Evolutionary conservation across 2,888 invertebrate genomes (phyloP).

Genomic region (Cryptus armator): DNA sequence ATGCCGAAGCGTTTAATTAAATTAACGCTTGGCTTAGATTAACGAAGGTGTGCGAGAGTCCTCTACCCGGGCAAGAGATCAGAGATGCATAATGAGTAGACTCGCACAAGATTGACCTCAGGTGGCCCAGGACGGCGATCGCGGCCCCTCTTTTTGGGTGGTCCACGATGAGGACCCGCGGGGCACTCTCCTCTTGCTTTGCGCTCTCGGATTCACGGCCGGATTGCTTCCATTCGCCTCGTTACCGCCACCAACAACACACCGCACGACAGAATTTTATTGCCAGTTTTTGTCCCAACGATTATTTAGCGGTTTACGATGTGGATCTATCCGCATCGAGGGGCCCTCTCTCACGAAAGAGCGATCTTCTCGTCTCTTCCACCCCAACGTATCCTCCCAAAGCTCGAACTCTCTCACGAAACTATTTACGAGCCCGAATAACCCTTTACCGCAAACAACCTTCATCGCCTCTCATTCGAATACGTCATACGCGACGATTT

Average conservation of each 20-base stretch:
- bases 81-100: conserved; percentile 84
- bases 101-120: conserved; percentile 65
- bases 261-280: conserved; percentile 82
- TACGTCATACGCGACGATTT: conserved; percentile 51
- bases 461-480: conserved; percentile 48
- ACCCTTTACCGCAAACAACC: conserved; percentile 43
- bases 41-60: conserved; percentile 83
- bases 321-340: conserved; percentile 56
- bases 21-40: conserved; percentile 84
- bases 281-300: conserved; percentile 82
- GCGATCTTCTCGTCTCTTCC: conserved; percentile 42
- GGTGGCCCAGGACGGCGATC: conserved; percentile 68
- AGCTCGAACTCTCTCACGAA: conserved; percentile 17
- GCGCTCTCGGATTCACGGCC: conserved; percentile 31
- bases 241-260: conserved; percentile 76
- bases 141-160: conserved; percentile 83
- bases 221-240: conserved; percentile 74
- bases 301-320: conserved; percentile 83
- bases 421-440: conserved; percentile 50
- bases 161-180: conserved; percentile 76
- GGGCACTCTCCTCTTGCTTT: conserved; percentile 37
- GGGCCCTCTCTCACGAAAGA: conserved; percentile 42
- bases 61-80: conserved; percentile 75
- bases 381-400: background rate
- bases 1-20: conserved; percentile 83